A percentile compares a stretch with the other conserved stretches of the same genome.
These are phyloP conservation scores for Drosophila greeni DNA, from an alignment of 2,888 invertebrate species.

Conservation along the genomic window DNA sequence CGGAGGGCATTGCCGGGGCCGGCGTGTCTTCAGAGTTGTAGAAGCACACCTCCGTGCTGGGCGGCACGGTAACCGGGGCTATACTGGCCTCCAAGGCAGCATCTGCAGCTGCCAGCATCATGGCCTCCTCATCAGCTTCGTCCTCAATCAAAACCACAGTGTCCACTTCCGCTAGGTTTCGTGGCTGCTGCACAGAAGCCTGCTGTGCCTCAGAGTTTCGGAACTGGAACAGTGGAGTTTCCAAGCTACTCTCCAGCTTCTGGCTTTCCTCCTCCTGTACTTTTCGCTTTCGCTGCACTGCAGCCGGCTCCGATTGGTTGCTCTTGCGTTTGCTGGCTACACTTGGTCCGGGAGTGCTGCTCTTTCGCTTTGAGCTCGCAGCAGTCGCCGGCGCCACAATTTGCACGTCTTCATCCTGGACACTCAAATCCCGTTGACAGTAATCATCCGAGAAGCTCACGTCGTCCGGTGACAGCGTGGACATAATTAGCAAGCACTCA, in stretches of 20 bases:
- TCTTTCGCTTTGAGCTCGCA: conserved; percentile 54
- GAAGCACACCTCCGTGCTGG: conserved; percentile 56
- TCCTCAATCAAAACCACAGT: conserved; percentile 43
- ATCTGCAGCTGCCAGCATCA: conserved; percentile 57
- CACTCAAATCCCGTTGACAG: conserved; percentile 57
- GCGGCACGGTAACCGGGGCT: conserved; percentile 22
- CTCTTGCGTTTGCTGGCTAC: conserved; percentile 23
- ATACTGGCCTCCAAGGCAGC: conserved; percentile 48
- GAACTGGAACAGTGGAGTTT: conserved; percentile 58
- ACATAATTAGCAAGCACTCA: conserved; percentile 89
- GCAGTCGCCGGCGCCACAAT: neutral
- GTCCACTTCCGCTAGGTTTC: conserved; percentile 54
- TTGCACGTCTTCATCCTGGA: conserved; percentile 11
- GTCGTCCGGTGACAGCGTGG: conserved; percentile 80
- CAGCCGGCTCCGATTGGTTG: conserved; percentile 16
- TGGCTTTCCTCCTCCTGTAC: conserved; percentile 49
- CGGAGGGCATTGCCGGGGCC: conserved; percentile 2
- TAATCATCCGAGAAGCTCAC: conserved; percentile 72
- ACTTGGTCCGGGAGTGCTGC: conserved; percentile 39
- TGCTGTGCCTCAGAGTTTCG: conserved; percentile 35
- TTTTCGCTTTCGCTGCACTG: conserved; percentile 44
- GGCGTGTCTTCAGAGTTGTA: conserved; percentile 51
- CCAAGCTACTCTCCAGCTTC: conserved; percentile 46
- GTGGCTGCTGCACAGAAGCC: conserved; percentile 55
- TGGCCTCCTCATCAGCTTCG: conserved; percentile 52